phyloP scores from a whole-genome alignment of 2,888 invertebrate species.

The Coelopa pilipes region DNA sequence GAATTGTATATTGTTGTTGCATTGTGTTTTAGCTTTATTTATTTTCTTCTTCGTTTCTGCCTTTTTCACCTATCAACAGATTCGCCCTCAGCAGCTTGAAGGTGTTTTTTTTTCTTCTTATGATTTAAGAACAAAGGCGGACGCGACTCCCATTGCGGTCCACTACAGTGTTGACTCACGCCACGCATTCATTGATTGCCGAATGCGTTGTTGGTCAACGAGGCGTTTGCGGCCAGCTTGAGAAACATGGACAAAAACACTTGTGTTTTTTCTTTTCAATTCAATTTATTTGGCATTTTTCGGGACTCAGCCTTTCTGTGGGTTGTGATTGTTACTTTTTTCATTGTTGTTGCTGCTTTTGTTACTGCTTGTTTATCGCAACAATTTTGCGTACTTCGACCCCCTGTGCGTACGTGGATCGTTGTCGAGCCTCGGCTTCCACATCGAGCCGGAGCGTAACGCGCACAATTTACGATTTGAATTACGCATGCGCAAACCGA shows the following conservation, averaged over 20 bases:
- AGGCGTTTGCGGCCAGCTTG: conserved; percentile 1
- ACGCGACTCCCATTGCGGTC: neutral
- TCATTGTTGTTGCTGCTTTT: neutral
- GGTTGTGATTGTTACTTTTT: neutral
- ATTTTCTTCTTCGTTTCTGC: neutral
- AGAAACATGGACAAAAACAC: neutral
- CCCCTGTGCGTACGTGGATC: neutral
- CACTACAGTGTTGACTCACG: neutral
- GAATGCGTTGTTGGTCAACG: conserved; percentile 3
- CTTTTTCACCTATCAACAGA: neutral
- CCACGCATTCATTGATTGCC: conserved; percentile 16
- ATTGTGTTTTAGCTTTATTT: neutral
- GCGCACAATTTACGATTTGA: neutral
- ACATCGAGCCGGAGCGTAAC: neutral
- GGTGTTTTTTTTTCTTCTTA: neutral
- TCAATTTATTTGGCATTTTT: conserved; percentile 6
- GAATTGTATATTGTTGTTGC: neutral
- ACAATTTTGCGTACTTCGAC: conserved; percentile 9
- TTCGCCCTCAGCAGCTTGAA: neutral
- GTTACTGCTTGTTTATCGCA: conserved; percentile 8
- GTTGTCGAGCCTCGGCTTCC: too few relatives aligned
- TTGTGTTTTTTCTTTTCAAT: neutral
- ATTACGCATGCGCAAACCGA: neutral
- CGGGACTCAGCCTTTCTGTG: too few relatives aligned
- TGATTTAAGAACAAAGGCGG: conserved; percentile 6